Evolutionary conservation across 2,797 vertebrate species (phyloP).

Genomic region (Clarias pachynema): DNA sequence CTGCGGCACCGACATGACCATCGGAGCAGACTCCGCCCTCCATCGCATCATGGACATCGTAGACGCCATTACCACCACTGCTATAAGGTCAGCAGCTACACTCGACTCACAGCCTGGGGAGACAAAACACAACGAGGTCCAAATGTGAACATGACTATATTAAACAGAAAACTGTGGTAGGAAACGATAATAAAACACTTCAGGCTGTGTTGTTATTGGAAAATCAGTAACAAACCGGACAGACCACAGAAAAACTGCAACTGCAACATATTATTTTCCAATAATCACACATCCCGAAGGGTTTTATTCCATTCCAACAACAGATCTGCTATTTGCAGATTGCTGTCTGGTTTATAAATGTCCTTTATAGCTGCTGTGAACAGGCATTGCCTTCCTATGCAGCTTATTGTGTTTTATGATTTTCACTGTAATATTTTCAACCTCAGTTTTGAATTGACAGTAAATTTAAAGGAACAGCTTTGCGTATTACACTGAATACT

Average conservation of each 20-base stretch:
- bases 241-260: background rate
- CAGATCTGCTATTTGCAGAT: background rate
- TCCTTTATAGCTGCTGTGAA: background rate
- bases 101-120: background rate
- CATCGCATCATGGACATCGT: constrained; percentile 94
- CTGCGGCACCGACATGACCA: constrained; percentile 97
- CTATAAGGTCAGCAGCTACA: constrained; percentile 80
- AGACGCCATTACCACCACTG: constrained; percentile 92
- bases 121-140: background rate
- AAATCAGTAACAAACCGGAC: background rate
- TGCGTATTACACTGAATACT: background rate
- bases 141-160: background rate
- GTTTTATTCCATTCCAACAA: background rate
- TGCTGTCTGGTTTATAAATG: background rate
- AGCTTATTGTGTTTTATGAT: background rate
- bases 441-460: background rate
- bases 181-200: background rate
- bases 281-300: background rate
- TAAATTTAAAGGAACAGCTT: background rate
- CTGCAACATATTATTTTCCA: background rate
- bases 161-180: background rate
- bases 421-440: background rate
- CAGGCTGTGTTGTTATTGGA: background rate
- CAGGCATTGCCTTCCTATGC: background rate
- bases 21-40: constrained; percentile 90